Base-by-base conservation (phyloP, 2,888 invertebrate species). In the Diarsia rubi region DNA sequence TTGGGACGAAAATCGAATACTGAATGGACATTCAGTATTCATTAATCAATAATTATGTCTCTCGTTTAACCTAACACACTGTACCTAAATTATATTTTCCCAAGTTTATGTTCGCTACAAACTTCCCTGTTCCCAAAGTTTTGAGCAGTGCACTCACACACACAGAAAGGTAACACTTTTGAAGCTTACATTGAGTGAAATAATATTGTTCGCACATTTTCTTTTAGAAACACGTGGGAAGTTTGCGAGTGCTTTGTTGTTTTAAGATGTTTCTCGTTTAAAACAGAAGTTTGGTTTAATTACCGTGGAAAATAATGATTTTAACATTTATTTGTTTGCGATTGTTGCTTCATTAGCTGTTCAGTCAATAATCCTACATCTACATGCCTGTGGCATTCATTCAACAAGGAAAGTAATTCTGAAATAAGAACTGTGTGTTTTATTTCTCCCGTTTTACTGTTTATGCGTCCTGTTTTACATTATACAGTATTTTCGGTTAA, bases 91-190 rank as follows among this genome's bases (percentile, higher is more conserved):
- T 67, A 60, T 67, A 72, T 27, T 72, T 72, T 14, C 21, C 44
- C n/a, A 69, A 84, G 59, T 75, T 63, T n/a, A 59, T 24, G 47
- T 65, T 65, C 37, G 66, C 42, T 44, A 14, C 14, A 54, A 73
- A 70, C 44, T 80, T 81, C 44, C 21, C 1, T 27, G n/a, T 44
- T 64, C 3, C 11, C 0, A 52, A 69, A 82, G 54, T 81, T 81
- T 54, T 31, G 8, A 79, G 54, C 68, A 65, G 59, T 84, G 69
- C 65, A 79, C 42, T 52, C n/a, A n/a, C n/a, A n/a, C n/a, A n/a
- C n/a, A n/a, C n/a, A n/a, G 62, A 81, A 74, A 65, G 24, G 64
- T 80, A 73, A 49, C 19, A 60, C 59, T 3, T 54, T 64, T n/a
- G n/a, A 64, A 64, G 47, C 52, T 31, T 42, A 65, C 31, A 27